Evolutionary conservation across 2,797 vertebrate species (phyloP).

Genomic region (Lateolabrax maculatus): DNA sequence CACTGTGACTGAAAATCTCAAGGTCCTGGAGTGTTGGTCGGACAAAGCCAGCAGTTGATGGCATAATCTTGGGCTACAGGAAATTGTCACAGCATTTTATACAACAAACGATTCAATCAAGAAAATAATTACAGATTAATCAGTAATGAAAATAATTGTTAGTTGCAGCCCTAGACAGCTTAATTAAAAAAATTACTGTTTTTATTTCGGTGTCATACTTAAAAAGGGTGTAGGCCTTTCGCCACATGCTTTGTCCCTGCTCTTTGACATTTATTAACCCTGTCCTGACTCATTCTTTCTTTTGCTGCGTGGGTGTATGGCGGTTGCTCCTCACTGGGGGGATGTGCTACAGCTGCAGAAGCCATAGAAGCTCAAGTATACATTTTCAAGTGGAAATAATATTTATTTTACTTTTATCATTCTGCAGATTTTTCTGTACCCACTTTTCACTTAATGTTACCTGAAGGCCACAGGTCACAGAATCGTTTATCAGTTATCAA

Average conservation of each 20-base stretch:
- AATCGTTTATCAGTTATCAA: background rate
- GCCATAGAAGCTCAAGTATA: background rate
- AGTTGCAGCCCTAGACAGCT: too few species aligned
- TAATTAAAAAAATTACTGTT: background rate
- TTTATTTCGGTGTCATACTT: background rate
- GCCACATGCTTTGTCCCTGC: background rate
- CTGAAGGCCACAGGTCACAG: background rate
- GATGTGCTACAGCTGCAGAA: background rate
- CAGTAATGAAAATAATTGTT: background rate
- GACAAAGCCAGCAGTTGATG: background rate
- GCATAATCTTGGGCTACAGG: background rate
- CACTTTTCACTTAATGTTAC: background rate
- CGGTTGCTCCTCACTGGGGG: background rate
- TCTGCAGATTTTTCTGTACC: background rate
- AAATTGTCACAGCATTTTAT: background rate
- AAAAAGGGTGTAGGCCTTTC: background rate
- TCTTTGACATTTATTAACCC: conserved; percentile 52
- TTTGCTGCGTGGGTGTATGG: background rate
- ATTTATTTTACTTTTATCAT: background rate
- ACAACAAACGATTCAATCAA: background rate
- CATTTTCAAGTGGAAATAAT: background rate
- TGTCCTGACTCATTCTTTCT: background rate
- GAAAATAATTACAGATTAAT: background rate
- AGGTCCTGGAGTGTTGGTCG: background rate
- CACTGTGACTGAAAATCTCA: background rate